phyloP scores from a whole-genome alignment of 1,140 invertebrate genomes.

The Lasioglossum albipes region DNA sequence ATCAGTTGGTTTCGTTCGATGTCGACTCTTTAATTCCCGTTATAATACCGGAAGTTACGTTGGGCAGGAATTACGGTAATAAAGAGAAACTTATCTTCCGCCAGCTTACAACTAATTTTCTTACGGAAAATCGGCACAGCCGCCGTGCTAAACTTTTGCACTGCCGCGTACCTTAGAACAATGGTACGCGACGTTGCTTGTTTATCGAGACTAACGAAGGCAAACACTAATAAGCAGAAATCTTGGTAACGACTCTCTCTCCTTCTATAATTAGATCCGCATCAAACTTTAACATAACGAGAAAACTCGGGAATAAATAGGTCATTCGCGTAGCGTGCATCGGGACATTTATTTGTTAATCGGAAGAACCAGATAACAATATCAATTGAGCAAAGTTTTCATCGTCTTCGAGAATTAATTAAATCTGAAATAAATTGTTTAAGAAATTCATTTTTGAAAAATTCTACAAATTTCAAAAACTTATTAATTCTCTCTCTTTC shows the following conservation, averaged over 20 bases:
- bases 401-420: too few species aligned
- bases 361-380: not conserved
- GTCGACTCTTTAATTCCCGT: not conserved
- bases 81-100: not conserved
- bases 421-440: too few species aligned
- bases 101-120: constrained; percentile 3
- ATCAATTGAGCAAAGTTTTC: too few species aligned
- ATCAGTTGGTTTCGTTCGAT: not conserved
- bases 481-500: too few species aligned
- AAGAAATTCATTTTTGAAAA: too few species aligned
- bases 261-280: constrained; percentile 38
- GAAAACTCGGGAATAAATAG: constrained; percentile 39
- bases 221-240: constrained; percentile 45
- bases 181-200: constrained; percentile 25
- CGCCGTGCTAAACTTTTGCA: not conserved
- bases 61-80: not conserved
- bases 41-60: not conserved
- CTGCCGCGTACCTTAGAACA: constrained; percentile 12
- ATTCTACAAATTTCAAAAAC: too few species aligned
- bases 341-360: constrained; percentile 13
- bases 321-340: constrained; percentile 19
- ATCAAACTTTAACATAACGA: constrained; percentile 42
- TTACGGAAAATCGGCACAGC: constrained; percentile 10
- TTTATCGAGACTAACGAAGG: constrained; percentile 39
- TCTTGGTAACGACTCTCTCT: constrained; percentile 32